A percentile compares a stretch with the other conserved stretches of the same genome.
Conservation (phyloP, 2,113 vertebrate genomes). For the Cheirogaleus medius region DNA sequence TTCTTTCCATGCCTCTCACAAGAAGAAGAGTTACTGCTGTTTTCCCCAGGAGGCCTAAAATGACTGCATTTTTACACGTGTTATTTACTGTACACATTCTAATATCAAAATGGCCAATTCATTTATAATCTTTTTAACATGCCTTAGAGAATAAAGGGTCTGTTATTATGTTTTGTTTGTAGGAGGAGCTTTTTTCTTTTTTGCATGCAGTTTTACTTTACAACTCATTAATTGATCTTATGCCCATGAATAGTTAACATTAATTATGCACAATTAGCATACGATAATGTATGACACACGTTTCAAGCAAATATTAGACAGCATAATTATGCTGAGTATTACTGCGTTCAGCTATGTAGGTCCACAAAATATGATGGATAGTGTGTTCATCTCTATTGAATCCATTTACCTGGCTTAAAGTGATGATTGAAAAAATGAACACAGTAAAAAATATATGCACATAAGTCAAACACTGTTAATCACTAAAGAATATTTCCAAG, state of each 20-base stretch:
- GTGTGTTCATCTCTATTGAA: conserved; percentile 78
- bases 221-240: conserved; percentile 90
- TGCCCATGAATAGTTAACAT: conserved; percentile 93
- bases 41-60: conserved; percentile 61
- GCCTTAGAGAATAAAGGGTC: conserved; percentile 89
- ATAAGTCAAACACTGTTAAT: conserved; percentile 77
- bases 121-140: conserved; percentile 92
- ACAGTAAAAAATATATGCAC: conserved; percentile 78
- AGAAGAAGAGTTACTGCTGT: conserved; percentile 75
- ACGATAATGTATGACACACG: conserved; percentile 96
- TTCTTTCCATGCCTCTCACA: conserved; percentile 66
- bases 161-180: conserved; percentile 81
- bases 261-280: conserved; percentile 98
- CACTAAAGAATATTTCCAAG: conserved; percentile 63
- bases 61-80: conserved; percentile 65
- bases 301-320: conserved; percentile 92
- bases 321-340: conserved; percentile 93
- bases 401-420: conserved; percentile 82
- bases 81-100: conserved; percentile 80
- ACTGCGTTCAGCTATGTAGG: conserved; percentile 78
- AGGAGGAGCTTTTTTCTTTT: conserved; percentile 58
- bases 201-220: conserved; percentile 83
- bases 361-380: conserved; percentile 84
- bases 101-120: conserved; percentile 92
- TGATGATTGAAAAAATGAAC: conserved; percentile 84